Percentiles rank a stretch among this genome's conserved stretches.
These are phyloP conservation scores for Phyllostomus discolor DNA, from an alignment of 2,113 vertebrate species.

Conservation along the genomic window DNA sequence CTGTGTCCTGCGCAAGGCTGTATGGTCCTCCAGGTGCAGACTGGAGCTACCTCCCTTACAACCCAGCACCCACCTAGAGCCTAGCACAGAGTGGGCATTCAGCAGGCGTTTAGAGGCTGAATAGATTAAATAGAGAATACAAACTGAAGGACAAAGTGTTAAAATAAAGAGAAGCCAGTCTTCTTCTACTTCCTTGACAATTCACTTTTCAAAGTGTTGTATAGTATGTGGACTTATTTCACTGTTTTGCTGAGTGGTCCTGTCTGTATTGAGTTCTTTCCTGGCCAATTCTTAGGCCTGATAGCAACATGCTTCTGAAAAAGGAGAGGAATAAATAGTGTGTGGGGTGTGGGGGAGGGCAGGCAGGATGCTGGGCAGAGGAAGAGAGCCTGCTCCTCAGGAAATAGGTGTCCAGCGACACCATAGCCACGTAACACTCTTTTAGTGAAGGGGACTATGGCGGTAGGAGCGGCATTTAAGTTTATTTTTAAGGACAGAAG, in stretches of 20 bases:
- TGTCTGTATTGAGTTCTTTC: not conserved
- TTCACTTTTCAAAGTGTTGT: not conserved
- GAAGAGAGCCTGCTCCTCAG: not conserved
- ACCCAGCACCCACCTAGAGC: not conserved
- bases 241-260: not conserved
- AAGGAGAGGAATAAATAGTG: not conserved
- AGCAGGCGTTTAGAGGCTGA: not conserved
- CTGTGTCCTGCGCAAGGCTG: not conserved
- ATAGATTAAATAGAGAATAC: not conserved
- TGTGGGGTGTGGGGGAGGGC: not conserved
- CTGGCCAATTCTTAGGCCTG: not conserved
- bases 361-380: not conserved
- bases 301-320: constrained; percentile 3
- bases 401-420: not conserved
- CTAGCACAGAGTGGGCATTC: not conserved
- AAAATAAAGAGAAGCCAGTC: not conserved
- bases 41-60: not conserved
- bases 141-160: not conserved
- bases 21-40: not conserved
- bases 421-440: not conserved
- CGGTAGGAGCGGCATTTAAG: not conserved
- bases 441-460: not conserved
- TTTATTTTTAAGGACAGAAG: not conserved
- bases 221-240: not conserved
- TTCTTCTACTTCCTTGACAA: not conserved